phyloP scores from a whole-genome alignment of 2,797 vertebrate genomes.

The Sebastes hopkinsi region DNA sequence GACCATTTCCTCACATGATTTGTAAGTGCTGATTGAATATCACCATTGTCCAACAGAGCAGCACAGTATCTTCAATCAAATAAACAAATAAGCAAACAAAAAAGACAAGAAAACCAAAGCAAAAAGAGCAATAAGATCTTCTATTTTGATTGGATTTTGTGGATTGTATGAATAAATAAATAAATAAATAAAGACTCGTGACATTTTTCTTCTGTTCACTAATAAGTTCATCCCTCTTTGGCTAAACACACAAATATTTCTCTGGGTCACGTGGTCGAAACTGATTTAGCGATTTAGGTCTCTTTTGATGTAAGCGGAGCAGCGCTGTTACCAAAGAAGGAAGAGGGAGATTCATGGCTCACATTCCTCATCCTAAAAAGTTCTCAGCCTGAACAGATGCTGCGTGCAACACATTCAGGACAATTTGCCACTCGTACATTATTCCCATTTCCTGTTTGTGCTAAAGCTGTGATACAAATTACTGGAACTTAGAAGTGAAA shows the following conservation, averaged over 20 bases:
- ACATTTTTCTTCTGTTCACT: conserved; percentile 29
- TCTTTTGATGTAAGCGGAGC: conserved; percentile 50
- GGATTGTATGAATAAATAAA: neutral
- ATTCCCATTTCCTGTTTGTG: conserved; percentile 26
- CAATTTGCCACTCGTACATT: conserved; percentile 2
- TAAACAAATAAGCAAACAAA: neutral
- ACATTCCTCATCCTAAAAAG: conserved; percentile 61
- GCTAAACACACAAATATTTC: conserved; percentile 61
- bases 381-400: conserved; percentile 20
- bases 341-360: conserved; percentile 54
- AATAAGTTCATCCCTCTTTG: conserved; percentile 40
- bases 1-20: neutral
- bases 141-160: neutral
- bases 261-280: conserved; percentile 64
- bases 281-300: conserved; percentile 59
- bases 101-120: neutral
- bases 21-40: neutral
- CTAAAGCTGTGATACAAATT: neutral
- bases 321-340: conserved; percentile 74
- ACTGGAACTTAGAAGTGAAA: neutral
- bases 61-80: neutral
- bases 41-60: neutral
- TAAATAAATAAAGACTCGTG: neutral
- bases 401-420: neutral
- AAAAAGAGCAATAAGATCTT: neutral